Conservation (phyloP, 2,797 vertebrate species). For the Macroramphosus scolopax region DNA sequence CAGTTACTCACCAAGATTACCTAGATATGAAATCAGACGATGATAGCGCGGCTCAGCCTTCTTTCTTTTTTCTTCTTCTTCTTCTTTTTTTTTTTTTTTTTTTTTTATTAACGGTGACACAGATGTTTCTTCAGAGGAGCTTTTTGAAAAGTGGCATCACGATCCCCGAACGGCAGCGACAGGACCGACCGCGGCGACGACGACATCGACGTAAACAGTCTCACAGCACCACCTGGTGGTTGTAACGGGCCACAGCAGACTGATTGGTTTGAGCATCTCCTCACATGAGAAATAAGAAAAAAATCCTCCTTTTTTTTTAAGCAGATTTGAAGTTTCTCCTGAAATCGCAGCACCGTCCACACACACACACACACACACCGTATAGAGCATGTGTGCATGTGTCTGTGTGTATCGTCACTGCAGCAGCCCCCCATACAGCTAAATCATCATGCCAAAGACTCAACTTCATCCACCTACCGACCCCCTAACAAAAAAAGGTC, state of each 20-base stretch:
- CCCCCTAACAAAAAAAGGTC: conserved; percentile 36
- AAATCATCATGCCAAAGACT: conserved; percentile 95
- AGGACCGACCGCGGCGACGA: not conserved
- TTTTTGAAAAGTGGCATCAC: conserved; percentile 40
- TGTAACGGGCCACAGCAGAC: conserved; percentile 46
- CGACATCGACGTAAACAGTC: conserved; percentile 30
- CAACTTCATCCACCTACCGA: conserved; percentile 38
- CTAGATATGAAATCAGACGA: too few species aligned
- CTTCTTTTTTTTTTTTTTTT: too few species aligned
- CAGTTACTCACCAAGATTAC: conserved; percentile 73
- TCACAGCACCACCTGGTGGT: conserved; percentile 51
- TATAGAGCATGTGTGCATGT: conserved; percentile 35
- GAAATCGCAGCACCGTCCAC: conserved; percentile 29
- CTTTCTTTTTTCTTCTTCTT: too few species aligned
- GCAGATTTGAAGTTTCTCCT: conserved; percentile 33
- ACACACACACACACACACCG: conserved; percentile 25
- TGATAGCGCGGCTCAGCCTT: conserved; percentile 49
- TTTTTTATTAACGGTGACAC: conserved; percentile 48
- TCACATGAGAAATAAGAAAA: too few species aligned
- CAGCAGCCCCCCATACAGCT: conserved; percentile 80
- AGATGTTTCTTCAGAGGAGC: conserved; percentile 54
- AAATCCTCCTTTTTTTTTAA: conserved; percentile 25
- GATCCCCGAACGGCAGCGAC: conserved; percentile 13
- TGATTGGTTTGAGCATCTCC: conserved; percentile 40
- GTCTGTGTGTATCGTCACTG: conserved; percentile 46